Evolutionary conservation across 2,797 vertebrate species (phyloP).

Genomic region (Bryconaethiops microstoma): DNA sequence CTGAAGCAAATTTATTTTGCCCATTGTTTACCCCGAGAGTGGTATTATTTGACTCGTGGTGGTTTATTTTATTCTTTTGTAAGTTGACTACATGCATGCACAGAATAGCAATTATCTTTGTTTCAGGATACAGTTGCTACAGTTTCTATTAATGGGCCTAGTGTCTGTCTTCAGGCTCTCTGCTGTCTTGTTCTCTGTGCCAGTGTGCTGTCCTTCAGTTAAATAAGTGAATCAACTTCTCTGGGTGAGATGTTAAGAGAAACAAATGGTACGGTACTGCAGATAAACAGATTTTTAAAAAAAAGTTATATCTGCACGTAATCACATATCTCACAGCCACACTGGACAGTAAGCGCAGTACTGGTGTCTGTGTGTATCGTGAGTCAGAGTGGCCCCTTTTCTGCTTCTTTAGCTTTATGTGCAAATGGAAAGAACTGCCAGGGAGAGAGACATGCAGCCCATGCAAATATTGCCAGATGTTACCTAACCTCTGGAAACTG

Average conservation of each 20-base stretch:
- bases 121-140: background rate
- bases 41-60: background rate
- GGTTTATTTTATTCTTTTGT: background rate
- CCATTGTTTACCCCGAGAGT: background rate
- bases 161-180: background rate
- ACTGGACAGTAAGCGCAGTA: background rate
- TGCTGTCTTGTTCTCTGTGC: background rate
- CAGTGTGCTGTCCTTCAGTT: background rate
- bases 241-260: background rate
- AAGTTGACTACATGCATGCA: no score
- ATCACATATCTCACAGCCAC: background rate
- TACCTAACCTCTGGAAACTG: conserved; percentile 65
- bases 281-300: background rate
- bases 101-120: background rate
- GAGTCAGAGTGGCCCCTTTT: conserved; percentile 13
- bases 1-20: background rate
- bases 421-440: conserved; percentile 1
- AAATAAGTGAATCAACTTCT: background rate
- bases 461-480: conserved; percentile 64
- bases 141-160: background rate
- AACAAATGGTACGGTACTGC: no score
- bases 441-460: conserved; percentile 13
- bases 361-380: background rate
- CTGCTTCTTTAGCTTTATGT: conserved; percentile 24
- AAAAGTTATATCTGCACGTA: background rate